These are phyloP conservation scores for Drosophila atripex DNA, from an alignment of 2,888 invertebrate species.

Conservation along the genomic window DNA sequence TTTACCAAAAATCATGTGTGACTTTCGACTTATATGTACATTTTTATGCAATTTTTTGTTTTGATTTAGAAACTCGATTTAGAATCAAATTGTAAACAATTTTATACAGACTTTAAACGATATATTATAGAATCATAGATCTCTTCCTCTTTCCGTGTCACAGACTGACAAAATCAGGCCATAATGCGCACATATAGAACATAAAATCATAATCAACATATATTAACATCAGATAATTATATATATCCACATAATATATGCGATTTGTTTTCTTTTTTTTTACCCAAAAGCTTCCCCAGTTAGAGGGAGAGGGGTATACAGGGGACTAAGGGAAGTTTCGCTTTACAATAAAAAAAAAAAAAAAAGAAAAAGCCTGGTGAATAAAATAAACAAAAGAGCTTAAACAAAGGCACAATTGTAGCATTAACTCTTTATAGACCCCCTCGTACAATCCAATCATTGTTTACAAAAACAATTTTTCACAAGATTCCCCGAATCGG, in stretches of 20 bases:
- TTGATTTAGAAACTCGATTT: too few species aligned
- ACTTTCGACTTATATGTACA: not conserved
- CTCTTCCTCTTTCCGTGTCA: not conserved
- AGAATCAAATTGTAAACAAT: too few species aligned
- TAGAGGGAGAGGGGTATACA: not conserved
- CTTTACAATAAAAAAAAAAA: not conserved
- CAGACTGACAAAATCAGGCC: not conserved
- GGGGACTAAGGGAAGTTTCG: not conserved
- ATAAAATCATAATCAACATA: conserved; percentile 3
- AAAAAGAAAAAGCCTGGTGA: not conserved
- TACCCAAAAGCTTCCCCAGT: not conserved
- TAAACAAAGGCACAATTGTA: not conserved
- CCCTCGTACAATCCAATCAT: not conserved
- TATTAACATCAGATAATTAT: conserved; percentile 1
- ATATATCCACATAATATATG: not conserved
- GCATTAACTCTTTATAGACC: not conserved
- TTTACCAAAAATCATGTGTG: not conserved
- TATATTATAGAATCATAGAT: not conserved
- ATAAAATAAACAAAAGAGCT: conserved; percentile 1
- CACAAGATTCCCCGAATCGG: not conserved
- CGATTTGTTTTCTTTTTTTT: not conserved
- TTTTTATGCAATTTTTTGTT: too few species aligned
- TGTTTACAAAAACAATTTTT: not conserved
- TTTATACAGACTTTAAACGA: too few species aligned
- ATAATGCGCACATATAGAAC: not conserved